Percentiles rank a stretch among this genome's conserved stretches.
Evolutionary conservation across 2,113 vertebrate genomes (phyloP).

Genomic region (Noturus placidus): DNA sequence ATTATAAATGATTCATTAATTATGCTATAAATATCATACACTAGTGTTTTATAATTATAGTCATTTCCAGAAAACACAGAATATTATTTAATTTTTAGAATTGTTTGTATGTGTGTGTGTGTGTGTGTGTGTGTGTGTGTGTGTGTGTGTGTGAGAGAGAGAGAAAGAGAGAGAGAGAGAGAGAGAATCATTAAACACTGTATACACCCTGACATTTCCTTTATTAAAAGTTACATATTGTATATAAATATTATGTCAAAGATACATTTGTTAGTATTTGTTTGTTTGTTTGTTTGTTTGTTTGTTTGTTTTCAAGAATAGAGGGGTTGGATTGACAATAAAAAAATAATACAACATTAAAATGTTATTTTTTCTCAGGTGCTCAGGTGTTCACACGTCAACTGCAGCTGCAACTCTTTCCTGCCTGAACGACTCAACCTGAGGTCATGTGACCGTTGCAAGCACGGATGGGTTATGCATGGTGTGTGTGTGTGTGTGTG

Average conservation of each 20-base stretch:
- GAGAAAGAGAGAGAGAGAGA: no score
- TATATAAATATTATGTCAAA: background rate
- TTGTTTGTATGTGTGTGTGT: background rate
- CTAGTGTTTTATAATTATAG: no score
- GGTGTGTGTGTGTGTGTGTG: constrained; percentile 64
- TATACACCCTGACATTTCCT: background rate
- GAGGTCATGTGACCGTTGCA: constrained; percentile 86
- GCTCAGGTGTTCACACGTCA: constrained; percentile 82
- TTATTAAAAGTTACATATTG: background rate
- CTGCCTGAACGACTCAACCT: constrained; percentile 84
- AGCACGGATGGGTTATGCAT: constrained; percentile 87
- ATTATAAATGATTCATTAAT: background rate
- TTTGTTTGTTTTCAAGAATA: background rate
- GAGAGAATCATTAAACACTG: background rate
- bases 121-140: no score
- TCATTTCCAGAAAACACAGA: background rate
- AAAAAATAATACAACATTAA: background rate
- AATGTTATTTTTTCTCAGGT: constrained; percentile 69
- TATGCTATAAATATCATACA: background rate
- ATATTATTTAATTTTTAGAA: constrained; percentile 47
- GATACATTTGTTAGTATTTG: background rate
- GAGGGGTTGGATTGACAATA: background rate
- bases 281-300: background rate
- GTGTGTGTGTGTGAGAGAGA: no score
- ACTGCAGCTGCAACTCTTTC: constrained; percentile 86